A percentile compares a stretch with the other conserved stretches of the same genome.
phyloP scores from a whole-genome alignment of 1,140 invertebrate genomes.

The Notospermus geniculatus region DNA sequence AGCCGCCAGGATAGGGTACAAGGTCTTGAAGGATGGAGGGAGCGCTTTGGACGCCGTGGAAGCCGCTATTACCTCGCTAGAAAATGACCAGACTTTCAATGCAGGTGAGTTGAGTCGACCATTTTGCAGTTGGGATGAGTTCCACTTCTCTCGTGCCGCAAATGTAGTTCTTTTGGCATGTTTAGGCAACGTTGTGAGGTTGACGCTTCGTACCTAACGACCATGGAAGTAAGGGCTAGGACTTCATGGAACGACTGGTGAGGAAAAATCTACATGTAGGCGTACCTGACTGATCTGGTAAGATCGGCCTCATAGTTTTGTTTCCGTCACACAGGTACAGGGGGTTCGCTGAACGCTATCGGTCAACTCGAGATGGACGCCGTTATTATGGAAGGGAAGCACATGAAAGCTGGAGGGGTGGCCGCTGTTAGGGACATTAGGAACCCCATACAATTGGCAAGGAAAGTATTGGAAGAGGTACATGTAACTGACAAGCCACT shows the following conservation, averaged over 20 bases:
- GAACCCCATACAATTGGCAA: slow-evolving; percentile 72
- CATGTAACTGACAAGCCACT: slow-evolving; percentile 12
- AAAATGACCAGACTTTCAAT: slow-evolving; percentile 78
- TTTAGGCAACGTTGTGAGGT: no score
- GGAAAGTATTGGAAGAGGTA: slow-evolving; percentile 71
- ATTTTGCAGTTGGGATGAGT: no score
- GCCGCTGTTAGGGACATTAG: slow-evolving; percentile 63
- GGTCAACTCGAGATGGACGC: slow-evolving; percentile 73
- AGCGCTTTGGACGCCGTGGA: slow-evolving; percentile 74
- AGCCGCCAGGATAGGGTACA: slow-evolving; percentile 59
- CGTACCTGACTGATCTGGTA: no score
- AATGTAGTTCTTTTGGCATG: no score
- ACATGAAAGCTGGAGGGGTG: slow-evolving; percentile 56
- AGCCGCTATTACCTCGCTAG: slow-evolving; percentile 72
- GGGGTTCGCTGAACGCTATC: slow-evolving; percentile 39
- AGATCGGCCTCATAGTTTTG: no score
- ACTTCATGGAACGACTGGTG: no score
- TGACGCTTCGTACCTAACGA: no score
- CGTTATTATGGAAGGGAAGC: slow-evolving; percentile 69
- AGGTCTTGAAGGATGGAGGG: slow-evolving; percentile 57
- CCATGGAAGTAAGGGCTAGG: no score
- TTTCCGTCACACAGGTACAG: slow-evolving; percentile 34
- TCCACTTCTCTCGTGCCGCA: no score
- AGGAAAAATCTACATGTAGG: no score
- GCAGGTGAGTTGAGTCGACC: slow-evolving; percentile 50